Evolutionary conservation across 2,113 vertebrate genomes (phyloP).

Genomic region (Shinisaurus crocodilurus): DNA sequence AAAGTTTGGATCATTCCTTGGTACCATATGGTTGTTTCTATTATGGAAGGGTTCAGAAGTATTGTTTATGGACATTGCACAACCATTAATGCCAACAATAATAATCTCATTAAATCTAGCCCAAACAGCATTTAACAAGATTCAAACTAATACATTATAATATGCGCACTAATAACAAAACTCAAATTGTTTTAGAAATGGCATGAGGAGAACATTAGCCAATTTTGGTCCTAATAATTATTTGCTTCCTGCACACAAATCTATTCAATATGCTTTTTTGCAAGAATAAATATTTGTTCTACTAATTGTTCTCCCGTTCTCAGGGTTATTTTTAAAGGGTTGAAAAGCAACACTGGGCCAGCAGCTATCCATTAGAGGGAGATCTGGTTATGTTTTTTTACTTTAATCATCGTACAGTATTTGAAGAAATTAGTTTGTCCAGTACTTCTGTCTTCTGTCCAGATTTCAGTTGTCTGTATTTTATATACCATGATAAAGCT

Average conservation of each 20-base stretch:
- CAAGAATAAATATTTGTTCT: slow-evolving; percentile 77
- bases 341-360: slow-evolving; percentile 63
- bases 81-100: slow-evolving; percentile 74
- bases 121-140: slow-evolving; percentile 75
- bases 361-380: slow-evolving; percentile 68
- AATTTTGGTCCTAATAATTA: slow-evolving; percentile 77
- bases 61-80: slow-evolving; percentile 68
- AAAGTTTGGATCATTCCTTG: slow-evolving; percentile 52
- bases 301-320: slow-evolving; percentile 75
- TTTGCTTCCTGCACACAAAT: slow-evolving; percentile 76
- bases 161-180: slow-evolving; percentile 73
- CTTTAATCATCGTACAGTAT: slow-evolving; percentile 73
- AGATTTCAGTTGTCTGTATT: slow-evolving; percentile 68
- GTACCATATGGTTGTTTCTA: slow-evolving; percentile 63
- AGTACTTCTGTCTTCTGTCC: slow-evolving; percentile 70
- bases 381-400: slow-evolving; percentile 62
- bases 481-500: slow-evolving; percentile 68
- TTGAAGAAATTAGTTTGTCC: slow-evolving; percentile 67
- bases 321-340: slow-evolving; percentile 71
- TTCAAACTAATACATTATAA: slow-evolving; percentile 75
- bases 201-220: slow-evolving; percentile 70
- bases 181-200: slow-evolving; percentile 76
- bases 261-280: slow-evolving; percentile 73
- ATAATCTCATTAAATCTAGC: slow-evolving; percentile 72
- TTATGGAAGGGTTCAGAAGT: slow-evolving; percentile 62